Evolutionary conservation across 1,140 invertebrate species (phyloP), one percentile per base, ranked within the genome.

Genomic region (Globodera rostochiensis): DNA sequence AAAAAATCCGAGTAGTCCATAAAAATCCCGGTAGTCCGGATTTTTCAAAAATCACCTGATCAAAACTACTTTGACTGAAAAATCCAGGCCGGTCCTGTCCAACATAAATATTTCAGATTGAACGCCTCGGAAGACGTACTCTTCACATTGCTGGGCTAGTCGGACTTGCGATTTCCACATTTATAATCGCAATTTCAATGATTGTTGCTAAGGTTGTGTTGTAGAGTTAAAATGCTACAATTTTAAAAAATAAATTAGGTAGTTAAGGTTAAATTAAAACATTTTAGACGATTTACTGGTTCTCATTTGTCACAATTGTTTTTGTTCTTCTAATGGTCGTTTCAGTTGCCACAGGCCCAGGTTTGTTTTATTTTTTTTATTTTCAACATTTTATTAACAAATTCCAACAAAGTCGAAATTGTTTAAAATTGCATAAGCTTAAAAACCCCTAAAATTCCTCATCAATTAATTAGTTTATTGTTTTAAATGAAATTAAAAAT

Each of bases 41-140:
- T 25, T 25, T 25, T 25, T 25, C 25, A 0, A 25, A 25, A 25
- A 25, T 25, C 25, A 25, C 25, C 25, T 25, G 25, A 25, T 25
- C 25, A 25, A 25, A 25, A 25, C 25, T 25, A 25, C 25, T 25
- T 0, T 0, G 25, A 0, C 25, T 0, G 25, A 25, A 25, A 25
- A 25, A 25, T 25, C 25, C 25, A 1, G 25, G 25, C 25, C 25
- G 25, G 25, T 0, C 25, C 25, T 25, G 36, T 36, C 36, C 36
- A 36, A 36, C 11, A n/a, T 66, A n/a, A 45, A 45, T 11, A 69
- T 66, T 66, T 49, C 6, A 70, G 80, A 67, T 95, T 36, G 94
- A 95, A 86, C 93, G 93, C 50, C 88, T 89, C 47, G 87, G 87
- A n/a, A 78, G 86, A 45, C 85, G 86, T 92, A 50, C 92, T 92